Base-by-base conservation (phyloP, 1,140 invertebrate genomes). In the Chironomus tepperi region DNA sequence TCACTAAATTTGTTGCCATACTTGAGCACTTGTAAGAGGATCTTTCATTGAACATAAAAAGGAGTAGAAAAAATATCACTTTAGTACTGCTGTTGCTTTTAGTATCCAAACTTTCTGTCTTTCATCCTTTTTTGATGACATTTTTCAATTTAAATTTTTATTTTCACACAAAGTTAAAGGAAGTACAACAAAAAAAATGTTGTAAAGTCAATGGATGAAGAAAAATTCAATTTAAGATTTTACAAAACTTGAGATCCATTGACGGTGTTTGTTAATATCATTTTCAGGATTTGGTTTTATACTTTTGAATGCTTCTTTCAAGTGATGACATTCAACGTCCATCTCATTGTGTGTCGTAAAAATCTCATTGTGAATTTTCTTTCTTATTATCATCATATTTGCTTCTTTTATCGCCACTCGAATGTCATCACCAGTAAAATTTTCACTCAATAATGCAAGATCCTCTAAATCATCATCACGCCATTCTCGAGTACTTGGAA, bases 341-440 rank as follows among this genome's bases (percentile, higher is more conserved):
- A 42, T 43, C 3, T 74, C n/a, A 15, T 42, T 72, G 5, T 10
- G 70, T 42, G 19, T 72, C 7, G 21, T 42, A 21, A 24, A 15
- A 12, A 42, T 15, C 19, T 74, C 64, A 15, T 42, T 43, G 21
- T 43, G 19, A 16, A 43, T 72, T 18, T 77, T 77, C 73, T 79
- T 84, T 43, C 87, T 81, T 57, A 89, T 79, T 42, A 86, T 82
- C 15, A 80, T 81, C 89, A 93, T 92, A 76, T 87, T 88, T 1
- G 92, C 89, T 86, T 98, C 94, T 84, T 96, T 97, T 79, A 93
- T 95, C 9, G 95, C 86, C 76, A 93, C 81, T 77, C 90, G 90
- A n/a, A 98, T 88, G 80, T 98, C 95, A 18, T 93, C 92, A 7
- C 94, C 93, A 74, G 19, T 47, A 42, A 74, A 47, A 57, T 47